These are phyloP conservation scores for rat (Rattus norvegicus) DNA, from an alignment of 2,113 vertebrate species.

Conservation along the genomic window DNA sequence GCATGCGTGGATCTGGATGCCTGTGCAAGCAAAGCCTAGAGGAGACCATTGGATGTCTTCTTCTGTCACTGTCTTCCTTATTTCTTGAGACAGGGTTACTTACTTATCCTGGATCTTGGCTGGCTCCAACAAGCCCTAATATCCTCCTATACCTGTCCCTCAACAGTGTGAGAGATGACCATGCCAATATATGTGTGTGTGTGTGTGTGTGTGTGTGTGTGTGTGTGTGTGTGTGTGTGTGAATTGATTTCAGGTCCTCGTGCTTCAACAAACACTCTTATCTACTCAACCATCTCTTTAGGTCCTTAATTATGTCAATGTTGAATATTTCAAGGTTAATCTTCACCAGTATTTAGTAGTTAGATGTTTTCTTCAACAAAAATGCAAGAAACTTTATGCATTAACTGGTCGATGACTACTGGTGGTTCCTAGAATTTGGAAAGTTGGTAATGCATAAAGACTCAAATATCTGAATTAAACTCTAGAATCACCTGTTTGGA, in stretches of 20 bases:
- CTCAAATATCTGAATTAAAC: neutral
- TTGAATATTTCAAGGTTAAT: neutral
- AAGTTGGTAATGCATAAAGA: neutral
- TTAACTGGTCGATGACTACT: neutral
- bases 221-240: too few species aligned
- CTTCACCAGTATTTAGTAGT: slow-evolving; percentile 39
- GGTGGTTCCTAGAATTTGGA: neutral
- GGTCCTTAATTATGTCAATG: neutral
- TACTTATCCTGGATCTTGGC: neutral
- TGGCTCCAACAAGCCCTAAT: neutral
- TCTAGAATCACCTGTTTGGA: neutral
- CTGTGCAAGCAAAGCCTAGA: neutral
- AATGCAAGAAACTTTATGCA: neutral
- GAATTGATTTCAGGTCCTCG: neutral
- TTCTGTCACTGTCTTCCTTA: neutral
- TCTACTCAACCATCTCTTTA: neutral
- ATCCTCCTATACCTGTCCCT: neutral
- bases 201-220: too few species aligned
- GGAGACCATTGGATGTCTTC: neutral
- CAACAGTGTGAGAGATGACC: neutral
- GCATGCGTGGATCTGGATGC: too few species aligned
- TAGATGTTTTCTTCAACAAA: neutral
- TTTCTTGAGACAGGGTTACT: neutral
- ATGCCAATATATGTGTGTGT: too few species aligned
- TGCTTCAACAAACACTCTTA: neutral